These are phyloP conservation scores for human (Homo sapiens) DNA, from an alignment of 2,113 vertebrate genomes.

Conservation along the genomic window GRCh38 chr2:118938001-118938500, in stretches of 20 bases:
- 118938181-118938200: not conserved
- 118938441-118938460: not conserved
- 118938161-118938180: not conserved
- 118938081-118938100: not conserved
- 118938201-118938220: not conserved
- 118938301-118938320: not conserved
- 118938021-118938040: not conserved
- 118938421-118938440: not conserved
- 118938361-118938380: not conserved
- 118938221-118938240: not conserved
- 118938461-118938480: not conserved
- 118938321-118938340: not conserved
- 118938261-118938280: not conserved
- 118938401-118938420: not conserved
- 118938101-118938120: not conserved
- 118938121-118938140: not conserved
- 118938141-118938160: not conserved
- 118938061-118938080: not conserved
- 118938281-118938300: too few species aligned
- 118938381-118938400: not conserved
- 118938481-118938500: not conserved
- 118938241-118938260: fast-evolving
- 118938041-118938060: not conserved
- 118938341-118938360: not conserved
- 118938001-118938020: not conserved